A percentile compares a stretch with the other conserved stretches of the same genome.
These are phyloP conservation scores for Ptyas mucosa DNA, from an alignment of 2,113 vertebrate genomes.

Conservation along the genomic window DNA sequence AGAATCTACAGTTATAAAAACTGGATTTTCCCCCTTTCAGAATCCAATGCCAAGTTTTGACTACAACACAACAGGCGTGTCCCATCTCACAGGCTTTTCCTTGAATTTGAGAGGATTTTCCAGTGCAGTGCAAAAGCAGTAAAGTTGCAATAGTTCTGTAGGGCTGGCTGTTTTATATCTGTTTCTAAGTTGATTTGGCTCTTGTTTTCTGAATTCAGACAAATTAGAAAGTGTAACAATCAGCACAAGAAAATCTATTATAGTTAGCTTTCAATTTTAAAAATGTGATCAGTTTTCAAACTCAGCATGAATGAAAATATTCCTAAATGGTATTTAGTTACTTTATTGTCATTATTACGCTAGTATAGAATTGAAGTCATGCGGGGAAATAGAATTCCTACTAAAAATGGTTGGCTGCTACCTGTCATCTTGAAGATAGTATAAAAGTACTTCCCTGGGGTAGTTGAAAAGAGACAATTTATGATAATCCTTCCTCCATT, in stretches of 20 bases:
- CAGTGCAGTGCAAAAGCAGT: background rate
- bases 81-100: background rate
- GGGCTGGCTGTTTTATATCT: background rate
- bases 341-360: background rate
- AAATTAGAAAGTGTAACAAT: background rate
- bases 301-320: background rate
- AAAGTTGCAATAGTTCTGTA: background rate
- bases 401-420: background rate
- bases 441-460: background rate
- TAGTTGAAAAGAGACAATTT: background rate
- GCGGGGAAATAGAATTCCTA: background rate
- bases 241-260: fast-evolving
- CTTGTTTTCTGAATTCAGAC: background rate
- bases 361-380: background rate
- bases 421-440: background rate
- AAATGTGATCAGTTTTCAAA: background rate
- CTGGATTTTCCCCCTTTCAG: background rate
- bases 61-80: no score
- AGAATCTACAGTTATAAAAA: background rate
- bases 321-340: background rate
- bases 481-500: background rate
- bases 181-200: background rate
- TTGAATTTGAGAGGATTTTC: background rate
- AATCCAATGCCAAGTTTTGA: background rate
- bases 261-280: background rate